Base-by-base conservation (phyloP, 2,797 vertebrate genomes). In the Nothura maculosa region DNA sequence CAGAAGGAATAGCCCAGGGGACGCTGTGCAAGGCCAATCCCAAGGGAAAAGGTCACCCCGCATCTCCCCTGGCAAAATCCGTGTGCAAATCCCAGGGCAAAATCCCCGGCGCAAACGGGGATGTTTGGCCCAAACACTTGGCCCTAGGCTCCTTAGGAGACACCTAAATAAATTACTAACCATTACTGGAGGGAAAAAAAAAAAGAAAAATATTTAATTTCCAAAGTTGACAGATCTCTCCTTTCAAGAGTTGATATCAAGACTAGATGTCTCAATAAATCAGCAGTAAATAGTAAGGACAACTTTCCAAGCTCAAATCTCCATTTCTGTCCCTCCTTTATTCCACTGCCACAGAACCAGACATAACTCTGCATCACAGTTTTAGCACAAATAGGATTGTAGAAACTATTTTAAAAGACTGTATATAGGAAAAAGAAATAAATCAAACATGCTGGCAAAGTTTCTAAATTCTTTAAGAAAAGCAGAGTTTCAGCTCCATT, bases 221-320 rank as follows among this genome's bases (percentile, higher is more conserved):
- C 22, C 47, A 75, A 60, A 92, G 30, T 24, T 60, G 34, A 79
- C 0, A 60, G 36, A 70, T 30, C 87, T 30, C 87, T 47, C 25
- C 18, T 27, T 67, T n/a, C 36, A 73, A 61, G 20, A 68, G 72
- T 78, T 82, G 50, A 70, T 21, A 22, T 11, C 20, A 45, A 36
- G 13, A 61, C 19, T 36, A 12, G 32, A 60, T 48, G 36, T 70
- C 34, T 8, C 17, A 40, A n/a, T 15, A 79, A 77, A 12, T 74
- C 86, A 66, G 48, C 28, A 12, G 82, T 79, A 89, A 96, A 94
- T 38, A 95, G 74, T 58, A 94, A 70, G 88, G 45, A 77, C 54
- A 87, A 90, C 82, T 87, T 81, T 85, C 84, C 75, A 82, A 43
- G 54, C 50, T 76, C 64, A 32, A 38, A 64, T 43, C 64, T 48